Base-by-base conservation (phyloP, 2,113 vertebrate genomes). In the Noturus placidus region DNA sequence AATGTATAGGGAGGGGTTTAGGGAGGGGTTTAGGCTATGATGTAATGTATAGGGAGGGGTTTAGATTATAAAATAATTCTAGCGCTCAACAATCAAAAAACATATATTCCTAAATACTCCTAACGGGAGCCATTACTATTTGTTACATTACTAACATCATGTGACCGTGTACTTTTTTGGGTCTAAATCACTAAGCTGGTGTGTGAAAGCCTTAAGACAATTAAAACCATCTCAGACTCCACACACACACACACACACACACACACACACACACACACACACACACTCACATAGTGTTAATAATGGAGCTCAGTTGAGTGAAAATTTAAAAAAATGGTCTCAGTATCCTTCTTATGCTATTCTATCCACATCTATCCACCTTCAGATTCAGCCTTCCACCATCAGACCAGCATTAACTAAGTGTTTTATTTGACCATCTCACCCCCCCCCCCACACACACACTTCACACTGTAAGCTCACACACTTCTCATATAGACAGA, bases 401-500 rank as follows among this genome's bases (percentile, higher is more conserved):
- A 63, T 82, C 22, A n/a, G 10, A n/a, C 10, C 35, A 27, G 63
- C 27, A 82, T 63, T 25, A 42, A 19, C 20, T 61, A 82, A 59
- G 77, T 33, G 54, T 81, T 81, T 59, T 81, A 30, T 81, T 81
- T 56, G n/a, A 81, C 52, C 33, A n/a, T 25, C 33, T 27, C 80
- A 20, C 1, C 30, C 46, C 25, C 8, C 25, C 63, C n/a, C 77
- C n/a, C 77, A 79, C 27, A 22, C 52, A 80, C 78, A 54, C 7
- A 56, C 50, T 57, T 57, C 52, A 52, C 30, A 57, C 27, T 79
- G 2, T 59, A 59, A 59, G 30, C 79, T 61, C 54, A 61, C 79
- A 82, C 79, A 82, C 30, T 61, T 10, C 56, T 82, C 79, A 61
- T 82, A 61, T 61, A 82, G 30, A 61, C 79, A 38, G 54, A 82